Base-by-base conservation (phyloP, 1,140 invertebrate genomes). In the Euura lappo region DNA sequence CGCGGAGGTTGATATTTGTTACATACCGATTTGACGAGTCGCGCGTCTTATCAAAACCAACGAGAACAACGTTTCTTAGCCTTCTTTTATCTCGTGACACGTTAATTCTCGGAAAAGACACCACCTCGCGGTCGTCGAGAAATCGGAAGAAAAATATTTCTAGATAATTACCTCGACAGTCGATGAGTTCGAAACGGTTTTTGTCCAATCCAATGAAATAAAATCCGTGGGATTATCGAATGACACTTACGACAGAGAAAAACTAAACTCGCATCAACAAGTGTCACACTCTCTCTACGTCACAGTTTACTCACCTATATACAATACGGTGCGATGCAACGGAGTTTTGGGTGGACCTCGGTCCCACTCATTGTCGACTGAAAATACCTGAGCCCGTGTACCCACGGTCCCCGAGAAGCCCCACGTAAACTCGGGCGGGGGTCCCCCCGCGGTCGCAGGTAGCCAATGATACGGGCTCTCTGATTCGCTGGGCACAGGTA, bases 281-380 rank as follows among this genome's bases (percentile, higher is more conserved):
- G 51, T 60, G 51, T 60, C 51, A 60, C 8, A 11, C 51, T n/a
- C 51, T 8, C 51, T n/a, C 51, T 8, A 60, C 51, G 51, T 60
- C 51, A 60, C 51, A 60, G 8, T 60, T n/a, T 60, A 60, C 51
- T 60, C 51, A 60, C 51, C 51, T 60, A 60, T 60, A 60, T 60
- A 60, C 51, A 60, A 60, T 60, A 60, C 51, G 51, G 51, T n/a
- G 13, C 51, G 8, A n/a, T 11, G 51, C 51, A 60, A 60, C 51
- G 44, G 68, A 72, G 74, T 80, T 78, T 80, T 78, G 69, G 74
- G 71, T 67, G 74, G 71, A 70, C 73, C 69, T 78, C 81, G 75
- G 80, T 79, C 74, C 79, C 81, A 79, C 82, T 80, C 84, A 85
- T 84, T 79, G 80, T 85, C 82, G 79, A 84, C 79, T 84, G 82